Percentiles rank a stretch among this genome's conserved stretches.
Conservation (phyloP, 2,888 invertebrate species). For the Didymodactylos carnosus region DNA sequence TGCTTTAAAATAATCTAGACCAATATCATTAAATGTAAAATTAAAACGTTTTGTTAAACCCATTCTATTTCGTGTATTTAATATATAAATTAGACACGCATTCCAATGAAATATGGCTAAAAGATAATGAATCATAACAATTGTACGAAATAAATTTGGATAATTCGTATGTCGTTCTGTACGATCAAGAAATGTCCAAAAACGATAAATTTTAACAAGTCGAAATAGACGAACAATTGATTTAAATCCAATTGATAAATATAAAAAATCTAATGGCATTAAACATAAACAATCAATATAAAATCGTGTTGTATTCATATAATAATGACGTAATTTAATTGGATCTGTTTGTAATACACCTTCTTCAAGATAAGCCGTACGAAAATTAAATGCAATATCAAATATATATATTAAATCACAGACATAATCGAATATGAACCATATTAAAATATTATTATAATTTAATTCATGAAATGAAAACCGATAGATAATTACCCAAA, state of each 20-base stretch:
- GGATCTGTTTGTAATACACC: slow-evolving; percentile 90
- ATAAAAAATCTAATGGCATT: slow-evolving; percentile 86
- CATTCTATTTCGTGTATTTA: slow-evolving; percentile 28
- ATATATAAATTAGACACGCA: slow-evolving; percentile 89
- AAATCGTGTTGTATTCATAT: slow-evolving; percentile 90
- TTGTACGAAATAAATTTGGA: slow-evolving; percentile 59
- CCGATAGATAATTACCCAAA: slow-evolving; percentile 62
- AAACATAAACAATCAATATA: slow-evolving; percentile 96
- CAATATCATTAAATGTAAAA: neutral
- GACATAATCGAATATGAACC: slow-evolving; percentile 90
- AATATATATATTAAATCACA: slow-evolving; percentile 83
- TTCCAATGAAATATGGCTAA: slow-evolving; percentile 99
- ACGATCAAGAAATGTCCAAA: slow-evolving; percentile 94
- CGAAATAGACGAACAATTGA: slow-evolving; percentile 84
- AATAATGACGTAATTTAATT: slow-evolving; percentile 73
- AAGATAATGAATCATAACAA: slow-evolving; percentile 53
- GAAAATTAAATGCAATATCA: slow-evolving; percentile 88
- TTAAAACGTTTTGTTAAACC: neutral
- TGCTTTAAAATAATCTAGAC: neutral
- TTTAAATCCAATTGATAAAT: slow-evolving; percentile 78
- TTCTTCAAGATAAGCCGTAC: slow-evolving; percentile 88
- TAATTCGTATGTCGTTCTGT: slow-evolving; percentile 96
- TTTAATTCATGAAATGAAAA: slow-evolving; percentile 92
- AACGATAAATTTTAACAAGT: slow-evolving; percentile 84
- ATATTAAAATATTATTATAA: slow-evolving; percentile 61